Percentiles rank a stretch among this genome's conserved stretches.
These are phyloP conservation scores for Melieria picta DNA, from an alignment of 2,888 invertebrate species.

Conservation along the genomic window DNA sequence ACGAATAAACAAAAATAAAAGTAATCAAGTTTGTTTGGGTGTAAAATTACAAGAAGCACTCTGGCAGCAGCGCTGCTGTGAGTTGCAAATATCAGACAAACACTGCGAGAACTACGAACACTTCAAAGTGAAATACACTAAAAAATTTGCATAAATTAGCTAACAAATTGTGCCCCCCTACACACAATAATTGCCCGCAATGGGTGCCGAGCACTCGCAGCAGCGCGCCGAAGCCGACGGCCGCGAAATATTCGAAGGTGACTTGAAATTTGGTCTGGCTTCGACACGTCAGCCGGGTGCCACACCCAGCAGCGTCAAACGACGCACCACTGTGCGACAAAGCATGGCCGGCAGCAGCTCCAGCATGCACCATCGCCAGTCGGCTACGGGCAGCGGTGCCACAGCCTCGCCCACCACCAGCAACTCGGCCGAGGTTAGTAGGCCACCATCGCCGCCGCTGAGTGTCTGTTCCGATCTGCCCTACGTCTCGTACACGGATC, in stretches of 20 bases:
- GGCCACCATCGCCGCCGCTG: slow-evolving; percentile 83
- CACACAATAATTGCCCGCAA: slow-evolving; percentile 45
- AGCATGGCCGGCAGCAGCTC: slow-evolving; percentile 34
- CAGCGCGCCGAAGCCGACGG: slow-evolving; percentile 61
- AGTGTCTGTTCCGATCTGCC: slow-evolving; percentile 90
- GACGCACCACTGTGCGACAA: slow-evolving; percentile 48
- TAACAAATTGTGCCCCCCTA: neutral
- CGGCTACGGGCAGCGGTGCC: slow-evolving; percentile 34
- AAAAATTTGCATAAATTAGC: no score
- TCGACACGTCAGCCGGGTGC: slow-evolving; percentile 30
- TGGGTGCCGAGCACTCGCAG: slow-evolving; percentile 75
- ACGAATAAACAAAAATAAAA: no score
- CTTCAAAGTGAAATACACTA: no score
- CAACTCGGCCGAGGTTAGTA: slow-evolving; percentile 57
- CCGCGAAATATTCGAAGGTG: slow-evolving; percentile 56
- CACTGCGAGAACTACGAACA: no score
- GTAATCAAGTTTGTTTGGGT: no score
- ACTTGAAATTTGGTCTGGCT: neutral
- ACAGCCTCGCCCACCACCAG: slow-evolving; percentile 54
- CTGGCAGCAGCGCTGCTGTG: no score
- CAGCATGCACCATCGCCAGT: slow-evolving; percentile 41
- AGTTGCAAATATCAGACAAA: no score
- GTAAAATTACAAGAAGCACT: no score
- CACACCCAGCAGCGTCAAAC: slow-evolving; percentile 44
- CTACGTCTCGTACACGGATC: slow-evolving; percentile 90